Evolutionary conservation across 2,113 vertebrate species (phyloP).

Genomic region (Ramphastos sulfuratus): DNA sequence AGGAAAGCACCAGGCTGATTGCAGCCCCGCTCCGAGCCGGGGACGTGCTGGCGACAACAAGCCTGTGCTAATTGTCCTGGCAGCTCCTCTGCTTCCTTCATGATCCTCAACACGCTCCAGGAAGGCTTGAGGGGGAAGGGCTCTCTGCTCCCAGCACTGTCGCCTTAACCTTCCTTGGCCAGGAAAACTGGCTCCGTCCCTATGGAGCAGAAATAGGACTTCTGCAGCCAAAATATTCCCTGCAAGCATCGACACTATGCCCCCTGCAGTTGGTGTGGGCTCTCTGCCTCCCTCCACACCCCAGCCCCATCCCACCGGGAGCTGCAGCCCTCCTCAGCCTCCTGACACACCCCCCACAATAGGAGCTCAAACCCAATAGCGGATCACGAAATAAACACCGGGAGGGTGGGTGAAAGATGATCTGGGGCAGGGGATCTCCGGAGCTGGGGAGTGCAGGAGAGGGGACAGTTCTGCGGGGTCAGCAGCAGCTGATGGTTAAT

Average conservation of each 20-base stretch:
- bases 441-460: neutral
- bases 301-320: neutral
- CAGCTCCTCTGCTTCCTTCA: neutral
- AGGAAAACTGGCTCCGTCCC: neutral
- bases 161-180: neutral
- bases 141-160: neutral
- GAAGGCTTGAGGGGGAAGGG: accelerated
- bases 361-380: neutral
- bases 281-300: neutral
- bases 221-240: neutral
- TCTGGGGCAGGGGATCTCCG: neutral
- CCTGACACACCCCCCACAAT: neutral
- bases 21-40: neutral
- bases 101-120: neutral
- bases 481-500: neutral
- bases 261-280: accelerated
- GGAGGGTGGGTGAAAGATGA: neutral
- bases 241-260: neutral
- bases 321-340: neutral
- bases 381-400: neutral
- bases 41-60: conserved; percentile 4
- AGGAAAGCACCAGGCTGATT: neutral
- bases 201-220: neutral
- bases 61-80: conserved; percentile 39
- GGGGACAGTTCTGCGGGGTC: neutral